phyloP scores from a whole-genome alignment of 2,113 vertebrate genomes.

The Ptychochromis oligacanthus region DNA sequence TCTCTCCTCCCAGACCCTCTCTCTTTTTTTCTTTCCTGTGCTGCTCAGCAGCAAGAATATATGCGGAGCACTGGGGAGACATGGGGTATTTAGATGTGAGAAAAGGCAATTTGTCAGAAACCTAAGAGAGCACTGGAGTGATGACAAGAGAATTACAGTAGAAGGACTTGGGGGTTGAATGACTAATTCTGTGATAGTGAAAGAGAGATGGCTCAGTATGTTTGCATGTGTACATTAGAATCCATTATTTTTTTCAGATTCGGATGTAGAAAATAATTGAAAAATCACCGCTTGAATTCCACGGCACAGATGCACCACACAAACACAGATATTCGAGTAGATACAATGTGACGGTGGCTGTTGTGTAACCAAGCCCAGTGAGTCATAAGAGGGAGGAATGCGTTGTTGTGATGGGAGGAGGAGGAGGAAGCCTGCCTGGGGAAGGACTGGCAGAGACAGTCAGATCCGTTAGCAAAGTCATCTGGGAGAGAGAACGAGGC shows the following conservation, averaged over 20 bases:
- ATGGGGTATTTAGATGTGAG: constrained; percentile 48
- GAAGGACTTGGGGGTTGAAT: constrained; percentile 31
- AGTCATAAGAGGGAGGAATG: constrained; percentile 70
- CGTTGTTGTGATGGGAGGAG: constrained; percentile 58
- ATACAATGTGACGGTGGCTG: constrained; percentile 60
- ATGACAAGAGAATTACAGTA: constrained; percentile 53
- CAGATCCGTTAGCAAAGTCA: constrained; percentile 59
- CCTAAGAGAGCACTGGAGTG: constrained; percentile 43
- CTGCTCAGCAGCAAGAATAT: constrained; percentile 12
- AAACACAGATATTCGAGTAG: constrained; percentile 33
- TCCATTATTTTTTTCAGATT: constrained; percentile 30
- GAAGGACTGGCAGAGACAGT: constrained; percentile 47
- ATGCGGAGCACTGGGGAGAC: not conserved
- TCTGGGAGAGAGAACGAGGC: constrained; percentile 41
- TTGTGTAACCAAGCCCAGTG: constrained; percentile 73
- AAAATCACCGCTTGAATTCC: constrained; percentile 53
- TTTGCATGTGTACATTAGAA: constrained; percentile 18
- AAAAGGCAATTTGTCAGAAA: constrained; percentile 58
- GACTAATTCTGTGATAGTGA: constrained; percentile 32
- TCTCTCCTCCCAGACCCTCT: constrained; percentile 32
- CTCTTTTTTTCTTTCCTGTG: constrained; percentile 9
- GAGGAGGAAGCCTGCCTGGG: constrained; percentile 53
- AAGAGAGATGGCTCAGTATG: not conserved
- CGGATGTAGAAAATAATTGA: constrained; percentile 47
- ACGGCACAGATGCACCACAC: constrained; percentile 17